A percentile compares a stretch with the other conserved stretches of the same genome.
Evolutionary conservation across 2,888 invertebrate species (phyloP).

Genomic region (Rutpela maculata): DNA sequence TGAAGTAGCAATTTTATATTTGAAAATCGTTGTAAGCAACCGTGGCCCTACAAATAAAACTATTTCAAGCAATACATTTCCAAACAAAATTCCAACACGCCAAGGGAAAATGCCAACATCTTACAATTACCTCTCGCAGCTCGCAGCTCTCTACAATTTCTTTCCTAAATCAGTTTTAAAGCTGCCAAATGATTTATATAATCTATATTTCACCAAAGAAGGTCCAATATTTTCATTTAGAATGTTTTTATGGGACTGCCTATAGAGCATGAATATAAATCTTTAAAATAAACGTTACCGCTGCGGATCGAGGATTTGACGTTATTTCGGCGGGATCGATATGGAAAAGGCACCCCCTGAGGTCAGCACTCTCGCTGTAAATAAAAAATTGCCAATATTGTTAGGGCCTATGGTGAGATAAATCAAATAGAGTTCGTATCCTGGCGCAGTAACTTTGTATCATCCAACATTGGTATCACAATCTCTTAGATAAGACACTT

Average conservation of each 20-base stretch:
- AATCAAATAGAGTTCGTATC: not conserved
- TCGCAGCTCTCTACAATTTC: not conserved
- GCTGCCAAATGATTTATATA: not conserved
- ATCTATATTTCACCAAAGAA: not conserved
- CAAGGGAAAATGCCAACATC: not conserved
- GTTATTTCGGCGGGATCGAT: not conserved
- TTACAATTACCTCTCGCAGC: not conserved
- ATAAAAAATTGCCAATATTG: slow-evolving; percentile 7
- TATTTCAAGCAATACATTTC: too few relatives aligned
- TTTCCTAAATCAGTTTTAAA: not conserved
- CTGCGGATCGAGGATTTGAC: not conserved
- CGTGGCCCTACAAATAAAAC: too few relatives aligned
- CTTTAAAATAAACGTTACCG: not conserved
- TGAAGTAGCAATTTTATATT: too few relatives aligned
- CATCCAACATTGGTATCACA: not conserved
- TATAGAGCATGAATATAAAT: slow-evolving; percentile 3
- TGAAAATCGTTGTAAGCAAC: too few relatives aligned
- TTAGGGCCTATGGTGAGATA: not conserved
- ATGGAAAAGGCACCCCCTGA: not conserved
- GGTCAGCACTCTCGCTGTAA: not conserved
- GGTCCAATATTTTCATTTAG: slow-evolving; percentile 4
- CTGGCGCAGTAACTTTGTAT: not conserved
- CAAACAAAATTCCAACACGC: too few relatives aligned
- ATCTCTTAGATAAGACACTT: not conserved
- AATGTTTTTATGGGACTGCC: not conserved